Base-by-base conservation (phyloP, 2,113 vertebrate genomes). In the Eulemur rufifrons region DNA sequence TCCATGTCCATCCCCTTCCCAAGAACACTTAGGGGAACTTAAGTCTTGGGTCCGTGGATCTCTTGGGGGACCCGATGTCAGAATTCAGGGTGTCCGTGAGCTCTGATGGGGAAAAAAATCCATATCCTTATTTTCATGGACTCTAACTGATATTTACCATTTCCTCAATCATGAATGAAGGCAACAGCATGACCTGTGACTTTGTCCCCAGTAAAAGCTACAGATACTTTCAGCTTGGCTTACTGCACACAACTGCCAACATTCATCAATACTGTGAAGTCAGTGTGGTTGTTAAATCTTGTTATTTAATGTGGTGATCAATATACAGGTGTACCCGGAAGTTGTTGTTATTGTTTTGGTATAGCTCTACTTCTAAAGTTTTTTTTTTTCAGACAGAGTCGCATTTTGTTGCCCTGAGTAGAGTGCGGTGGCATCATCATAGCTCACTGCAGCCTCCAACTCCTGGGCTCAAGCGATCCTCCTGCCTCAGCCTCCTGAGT, bases 121-220 rank as follows among this genome's bases (percentile, higher is more conserved):
- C 47, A n/a, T 9, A 66, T 68, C 85, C 93, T 86, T 52, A 21
- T 81, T 85, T 89, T 56, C 63, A 59, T 39, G 17, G 56, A 64
- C 56, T 66, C 45, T 61, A 15, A 63, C 32, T 3, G 5, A 6
- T 61, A 73, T 39, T 68, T 52, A 14, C 37, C 64, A 81, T 61
- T 95, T 93, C 42, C 66, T 86, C 82, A 74, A 69, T 63, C 66
- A 42, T 37, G n/a, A 93, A 54, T 32, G 21, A 80, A 85, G 56
- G 29, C n/a, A 15, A 2, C 23, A 7, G 23, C 42, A 86, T 32
- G 66, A 23, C 52, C 29, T 66, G 37, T 50, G 77, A 56, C 84
- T 77, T 37, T 61, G 73, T 61, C 34, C 32, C 29, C 37, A 45
- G 1, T 59, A 27, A 76, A 88, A 94, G 23, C 56, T 78, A 66